Evolutionary conservation across 2,888 invertebrate genomes (phyloP), one percentile per base, ranked within the genome.

Genomic region (Microctonus hyperodae): DNA sequence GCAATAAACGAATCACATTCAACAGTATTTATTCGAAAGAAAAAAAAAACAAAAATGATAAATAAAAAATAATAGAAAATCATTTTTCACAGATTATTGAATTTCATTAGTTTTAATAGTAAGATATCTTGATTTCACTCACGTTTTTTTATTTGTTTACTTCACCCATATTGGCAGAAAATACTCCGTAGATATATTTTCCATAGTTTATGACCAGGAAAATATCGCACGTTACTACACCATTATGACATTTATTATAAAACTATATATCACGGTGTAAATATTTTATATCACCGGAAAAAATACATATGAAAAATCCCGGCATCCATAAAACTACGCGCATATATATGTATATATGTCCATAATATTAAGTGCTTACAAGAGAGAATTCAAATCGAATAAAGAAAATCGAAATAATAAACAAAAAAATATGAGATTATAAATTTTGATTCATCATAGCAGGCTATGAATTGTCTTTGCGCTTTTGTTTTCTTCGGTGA

Each of bases 341-440:
- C n/a, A n/a, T n/a, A n/a, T n/a, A n/a, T n/a, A n/a, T n/a, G n/a
- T n/a, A n/a, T n/a, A n/a, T n/a, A n/a, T n/a, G n/a, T n/a, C n/a
- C n/a, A n/a, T n/a, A n/a, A n/a, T n/a, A n/a, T n/a, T n/a, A n/a
- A 57, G 20, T 25, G 44, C 20, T 16, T 23, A 58, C 16, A 58
- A 22, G 23, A 64, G 50, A 37, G 44, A 33, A 67, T 37, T 60
- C 44, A 62, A 62, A 48, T 62, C 22, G 33, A 44, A 60, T 63
- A 44, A 31, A 56, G 59, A 59, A 40, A 25, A 37, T 7, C 22
- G 23, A 60, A 20, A 55, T 23, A 37, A 53, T 9, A 65, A 44
- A 56, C 48, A 25, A 64, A 25, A 53, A 58, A 56, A 64, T 53
- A 16, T n/a, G n/a, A n/a, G n/a, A 1, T n/a, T 44, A 7, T 16